phyloP scores from a whole-genome alignment of 2,113 vertebrate species.

The Colinus virginianus region DNA sequence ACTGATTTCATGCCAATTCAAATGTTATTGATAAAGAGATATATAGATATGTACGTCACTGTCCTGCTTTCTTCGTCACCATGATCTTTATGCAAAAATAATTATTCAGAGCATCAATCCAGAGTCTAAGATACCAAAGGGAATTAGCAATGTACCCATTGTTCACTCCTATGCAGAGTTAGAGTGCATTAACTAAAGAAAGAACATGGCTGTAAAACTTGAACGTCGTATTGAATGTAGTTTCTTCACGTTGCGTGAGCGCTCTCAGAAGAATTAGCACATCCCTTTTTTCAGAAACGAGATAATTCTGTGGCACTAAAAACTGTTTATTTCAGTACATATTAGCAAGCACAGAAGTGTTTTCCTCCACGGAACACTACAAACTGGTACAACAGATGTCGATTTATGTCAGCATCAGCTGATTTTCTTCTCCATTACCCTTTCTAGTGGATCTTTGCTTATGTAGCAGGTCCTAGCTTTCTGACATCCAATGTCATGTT shows the following conservation, averaged over 20 bases:
- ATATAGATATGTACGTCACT: background rate
- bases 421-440: conserved; percentile 61
- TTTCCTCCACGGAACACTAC: background rate
- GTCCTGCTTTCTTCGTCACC: background rate
- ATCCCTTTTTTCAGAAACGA: background rate
- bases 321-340: background rate
- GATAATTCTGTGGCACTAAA: background rate
- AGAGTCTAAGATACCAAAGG: background rate
- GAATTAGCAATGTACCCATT: rapidly evolving
- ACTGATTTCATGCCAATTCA: background rate
- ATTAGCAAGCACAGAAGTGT: background rate
- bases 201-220: background rate
- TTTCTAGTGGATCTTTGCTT: conserved; percentile 38
- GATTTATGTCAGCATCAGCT: conserved; percentile 53
- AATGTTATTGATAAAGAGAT: background rate
- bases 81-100: background rate
- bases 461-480: conserved; percentile 24
- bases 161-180: background rate
- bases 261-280: background rate
- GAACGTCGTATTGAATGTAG: background rate
- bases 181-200: background rate
- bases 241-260: background rate
- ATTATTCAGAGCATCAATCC: background rate
- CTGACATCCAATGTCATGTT: background rate
- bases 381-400: background rate